Percentiles rank a stretch among this genome's conserved stretches.
phyloP scores from a whole-genome alignment of 1,140 invertebrate genomes.

The Idris sp. region DNA sequence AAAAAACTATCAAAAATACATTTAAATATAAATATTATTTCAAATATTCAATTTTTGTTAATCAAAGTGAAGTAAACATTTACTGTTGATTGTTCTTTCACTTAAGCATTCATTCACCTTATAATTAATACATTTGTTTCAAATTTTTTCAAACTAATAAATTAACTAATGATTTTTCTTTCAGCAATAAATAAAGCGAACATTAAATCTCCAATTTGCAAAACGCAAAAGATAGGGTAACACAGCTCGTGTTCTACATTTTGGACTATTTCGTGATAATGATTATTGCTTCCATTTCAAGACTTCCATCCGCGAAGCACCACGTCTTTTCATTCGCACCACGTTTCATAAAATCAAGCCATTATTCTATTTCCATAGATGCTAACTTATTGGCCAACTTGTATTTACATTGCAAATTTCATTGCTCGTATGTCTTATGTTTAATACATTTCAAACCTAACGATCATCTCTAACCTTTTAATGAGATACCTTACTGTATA shows the following conservation, averaged over 20 bases:
- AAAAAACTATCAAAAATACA: too few species aligned
- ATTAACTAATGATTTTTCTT: neutral
- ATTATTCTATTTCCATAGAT: conserved; percentile 41
- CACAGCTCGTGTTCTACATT: conserved; percentile 37
- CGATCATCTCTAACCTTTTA: conserved; percentile 28
- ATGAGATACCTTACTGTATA: conserved; percentile 11
- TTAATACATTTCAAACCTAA: conserved; percentile 29
- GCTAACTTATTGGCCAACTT: conserved; percentile 36
- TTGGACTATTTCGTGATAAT: conserved; percentile 37
- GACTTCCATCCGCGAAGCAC: conserved; percentile 36
- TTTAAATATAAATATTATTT: too few species aligned
- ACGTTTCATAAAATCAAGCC: conserved; percentile 44
- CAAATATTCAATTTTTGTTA: too few species aligned
- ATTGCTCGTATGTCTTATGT: neutral
- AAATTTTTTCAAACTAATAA: neutral
- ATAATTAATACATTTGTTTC: too few species aligned
- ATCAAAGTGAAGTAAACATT: too few species aligned
- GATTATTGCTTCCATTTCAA: conserved; percentile 45
- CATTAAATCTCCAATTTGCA: conserved; percentile 14
- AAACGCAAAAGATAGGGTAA: conserved; percentile 16
- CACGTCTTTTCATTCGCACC: conserved; percentile 30
- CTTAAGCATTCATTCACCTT: too few species aligned
- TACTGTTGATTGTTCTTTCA: too few species aligned
- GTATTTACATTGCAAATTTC: conserved; percentile 45
- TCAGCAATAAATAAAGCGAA: conserved; percentile 7